phyloP scores from a whole-genome alignment of 2,888 invertebrate species.

The Drosophila histrio region DNA sequence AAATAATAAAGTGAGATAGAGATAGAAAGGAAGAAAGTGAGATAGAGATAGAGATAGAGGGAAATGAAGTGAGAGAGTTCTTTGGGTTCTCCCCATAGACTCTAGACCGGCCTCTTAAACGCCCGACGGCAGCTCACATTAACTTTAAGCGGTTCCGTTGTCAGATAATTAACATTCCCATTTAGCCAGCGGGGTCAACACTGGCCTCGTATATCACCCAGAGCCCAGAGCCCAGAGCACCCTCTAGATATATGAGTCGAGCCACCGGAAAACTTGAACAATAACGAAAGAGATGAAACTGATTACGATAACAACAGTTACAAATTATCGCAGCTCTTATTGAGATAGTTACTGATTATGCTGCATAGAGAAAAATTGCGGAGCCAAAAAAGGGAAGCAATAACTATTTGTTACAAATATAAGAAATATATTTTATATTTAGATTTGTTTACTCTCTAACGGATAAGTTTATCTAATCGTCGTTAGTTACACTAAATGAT shows the following conservation, averaged over 20 bases:
- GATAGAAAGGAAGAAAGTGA: background rate
- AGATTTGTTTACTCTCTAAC: too few species aligned
- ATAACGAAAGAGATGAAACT: conserved; percentile 16
- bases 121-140: conserved; percentile 33
- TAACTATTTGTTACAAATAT: background rate
- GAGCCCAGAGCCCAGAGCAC: conserved; percentile 17
- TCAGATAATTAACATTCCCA: conserved; percentile 78
- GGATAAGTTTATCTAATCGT: too few species aligned
- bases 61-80: background rate
- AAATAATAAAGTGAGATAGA: background rate
- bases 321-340: conserved; percentile 46
- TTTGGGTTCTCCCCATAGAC: background rate
- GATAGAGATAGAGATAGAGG: background rate
- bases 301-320: conserved; percentile 45
- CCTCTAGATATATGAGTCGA: conserved; percentile 24
- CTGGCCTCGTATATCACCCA: conserved; percentile 48
- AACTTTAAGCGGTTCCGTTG: conserved; percentile 64
- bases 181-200: conserved; percentile 38
- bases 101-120: conserved; percentile 42
- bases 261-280: conserved; percentile 8
- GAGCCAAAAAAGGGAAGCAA: background rate
- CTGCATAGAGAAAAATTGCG: background rate
- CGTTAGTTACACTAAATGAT: too few species aligned
- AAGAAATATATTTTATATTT: too few species aligned
- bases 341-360: conserved; percentile 16